phyloP scores from a whole-genome alignment of 2,797 vertebrate species.

The Crotalus adamanteus region DNA sequence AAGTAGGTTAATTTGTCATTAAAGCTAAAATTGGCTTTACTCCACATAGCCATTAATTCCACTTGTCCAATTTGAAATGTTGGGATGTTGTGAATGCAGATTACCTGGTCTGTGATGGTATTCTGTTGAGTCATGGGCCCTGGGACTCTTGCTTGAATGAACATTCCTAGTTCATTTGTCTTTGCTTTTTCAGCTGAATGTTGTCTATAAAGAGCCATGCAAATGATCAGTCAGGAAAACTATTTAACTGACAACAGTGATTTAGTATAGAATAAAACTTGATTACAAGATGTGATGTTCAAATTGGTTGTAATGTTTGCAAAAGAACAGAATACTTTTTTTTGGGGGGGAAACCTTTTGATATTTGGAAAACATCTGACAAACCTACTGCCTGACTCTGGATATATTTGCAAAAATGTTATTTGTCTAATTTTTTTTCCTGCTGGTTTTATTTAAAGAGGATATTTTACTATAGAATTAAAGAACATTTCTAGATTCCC shows the following conservation, averaged over 20 bases:
- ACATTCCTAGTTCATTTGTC: neutral
- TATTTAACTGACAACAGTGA: neutral
- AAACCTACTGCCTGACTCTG: neutral
- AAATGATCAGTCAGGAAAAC: neutral
- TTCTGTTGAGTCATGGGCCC: conserved; percentile 28
- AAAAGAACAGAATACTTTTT: neutral
- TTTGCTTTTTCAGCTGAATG: neutral
- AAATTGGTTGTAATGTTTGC: neutral
- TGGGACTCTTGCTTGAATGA: neutral
- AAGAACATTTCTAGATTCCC: neutral
- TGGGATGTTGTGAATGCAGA: neutral
- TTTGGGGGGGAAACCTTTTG: neutral
- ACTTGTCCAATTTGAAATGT: conserved; percentile 10
- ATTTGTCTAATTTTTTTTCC: neutral
- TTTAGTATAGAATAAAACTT: conserved; percentile 19
- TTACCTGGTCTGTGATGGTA: neutral
- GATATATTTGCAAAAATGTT: neutral
- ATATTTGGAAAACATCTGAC: neutral
- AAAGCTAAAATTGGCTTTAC: conserved; percentile 10
- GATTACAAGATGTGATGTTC: neutral
- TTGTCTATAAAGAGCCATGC: neutral
- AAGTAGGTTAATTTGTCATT: neutral
- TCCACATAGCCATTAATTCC: conserved; percentile 14
- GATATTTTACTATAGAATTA: neutral
- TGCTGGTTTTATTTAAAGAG: neutral